A percentile compares a stretch with the other conserved stretches of the same genome.
phyloP scores from a whole-genome alignment of 2,113 vertebrate species.

The Psilopsiagon aymara region DNA sequence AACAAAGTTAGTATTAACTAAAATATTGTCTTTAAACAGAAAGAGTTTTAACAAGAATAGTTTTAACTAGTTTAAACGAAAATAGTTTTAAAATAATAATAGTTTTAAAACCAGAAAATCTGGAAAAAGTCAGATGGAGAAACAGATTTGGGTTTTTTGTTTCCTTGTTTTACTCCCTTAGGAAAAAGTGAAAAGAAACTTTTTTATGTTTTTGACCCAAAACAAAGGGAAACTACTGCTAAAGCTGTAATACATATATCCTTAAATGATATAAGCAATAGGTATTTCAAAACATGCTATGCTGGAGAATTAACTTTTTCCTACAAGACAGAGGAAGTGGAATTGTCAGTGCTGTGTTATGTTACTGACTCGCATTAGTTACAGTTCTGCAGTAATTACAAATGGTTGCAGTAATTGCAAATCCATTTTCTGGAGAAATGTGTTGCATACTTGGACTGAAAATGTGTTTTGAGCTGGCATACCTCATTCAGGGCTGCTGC shows the following conservation, averaged over 20 bases:
- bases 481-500: neutral
- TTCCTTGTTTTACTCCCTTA: neutral
- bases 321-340: rapidly evolving
- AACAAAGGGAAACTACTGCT: neutral
- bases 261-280: neutral
- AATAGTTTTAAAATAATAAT: neutral
- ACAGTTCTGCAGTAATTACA: neutral
- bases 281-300: neutral
- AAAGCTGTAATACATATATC: neutral
- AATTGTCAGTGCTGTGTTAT: neutral
- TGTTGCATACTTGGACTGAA: neutral
- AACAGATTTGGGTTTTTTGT: rapidly evolving
- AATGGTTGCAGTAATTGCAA: neutral
- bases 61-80: neutral
- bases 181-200: neutral
- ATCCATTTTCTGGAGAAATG: neutral
- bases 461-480: neutral
- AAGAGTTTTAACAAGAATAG: neutral
- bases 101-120: neutral
- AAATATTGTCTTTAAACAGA: neutral
- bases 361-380: neutral
- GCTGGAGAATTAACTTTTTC: neutral
- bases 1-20: neutral
- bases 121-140: neutral
- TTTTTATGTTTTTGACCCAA: neutral